phyloP scores from a whole-genome alignment of 2,113 vertebrate genomes.

The Phoenicopterus ruber region DNA sequence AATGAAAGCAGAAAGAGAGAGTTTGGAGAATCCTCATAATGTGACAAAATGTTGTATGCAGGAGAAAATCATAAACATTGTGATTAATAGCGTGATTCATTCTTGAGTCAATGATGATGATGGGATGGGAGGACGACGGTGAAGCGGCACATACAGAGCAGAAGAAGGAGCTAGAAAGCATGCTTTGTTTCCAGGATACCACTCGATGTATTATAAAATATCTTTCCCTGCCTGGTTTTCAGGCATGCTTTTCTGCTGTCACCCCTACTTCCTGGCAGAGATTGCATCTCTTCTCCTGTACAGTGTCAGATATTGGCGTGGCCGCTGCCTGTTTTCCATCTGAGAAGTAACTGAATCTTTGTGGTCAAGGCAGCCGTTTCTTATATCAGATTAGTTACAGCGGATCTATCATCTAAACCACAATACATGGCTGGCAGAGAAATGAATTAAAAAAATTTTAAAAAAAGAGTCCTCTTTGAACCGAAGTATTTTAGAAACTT shows the following conservation, averaged over 20 bases:
- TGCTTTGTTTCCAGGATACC: not conserved
- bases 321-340: not conserved
- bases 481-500: not conserved
- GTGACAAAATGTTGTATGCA: not conserved
- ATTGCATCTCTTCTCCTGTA: not conserved
- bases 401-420: not conserved
- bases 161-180: not conserved
- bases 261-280: not conserved
- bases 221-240: not conserved
- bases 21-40: not conserved
- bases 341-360: not conserved
- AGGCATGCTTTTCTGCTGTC: not conserved
- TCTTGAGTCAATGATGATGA: not conserved
- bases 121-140: not conserved
- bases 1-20: not conserved
- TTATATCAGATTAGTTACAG: not conserved
- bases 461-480: not conserved
- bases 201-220: not conserved
- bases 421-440: not conserved
- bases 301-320: not conserved
- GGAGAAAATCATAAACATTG: not conserved
- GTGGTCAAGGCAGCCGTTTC: not conserved
- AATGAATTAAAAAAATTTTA: too few relatives aligned
- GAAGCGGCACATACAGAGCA: not conserved
- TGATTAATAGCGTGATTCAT: not conserved